These are phyloP conservation scores for Whitmania pigra DNA, from an alignment of 1,140 invertebrate genomes.

Conservation along the genomic window DNA sequence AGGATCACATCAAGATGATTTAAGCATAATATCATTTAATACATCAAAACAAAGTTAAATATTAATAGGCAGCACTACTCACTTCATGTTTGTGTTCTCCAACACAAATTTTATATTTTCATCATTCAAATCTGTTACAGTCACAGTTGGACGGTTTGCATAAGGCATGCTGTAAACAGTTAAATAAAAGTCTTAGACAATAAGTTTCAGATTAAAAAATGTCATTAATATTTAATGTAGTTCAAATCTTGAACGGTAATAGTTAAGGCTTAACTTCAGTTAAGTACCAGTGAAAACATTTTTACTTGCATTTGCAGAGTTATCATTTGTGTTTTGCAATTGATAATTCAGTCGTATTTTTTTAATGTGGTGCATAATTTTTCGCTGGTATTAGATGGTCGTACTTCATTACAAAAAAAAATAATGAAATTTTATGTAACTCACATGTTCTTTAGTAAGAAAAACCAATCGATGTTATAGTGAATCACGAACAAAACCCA, in stretches of 20 bases:
- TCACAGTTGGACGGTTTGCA: slow-evolving; percentile 88
- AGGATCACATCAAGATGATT: not conserved
- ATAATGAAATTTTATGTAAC: too few relatives aligned
- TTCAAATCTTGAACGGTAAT: too few relatives aligned
- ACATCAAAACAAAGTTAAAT: not conserved
- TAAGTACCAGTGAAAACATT: too few relatives aligned
- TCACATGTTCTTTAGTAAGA: too few relatives aligned
- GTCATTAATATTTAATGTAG: too few relatives aligned
- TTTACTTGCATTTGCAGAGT: too few relatives aligned
- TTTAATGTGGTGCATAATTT: not conserved
- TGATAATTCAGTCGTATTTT: too few relatives aligned
- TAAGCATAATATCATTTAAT: not conserved
- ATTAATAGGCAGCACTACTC: not conserved
- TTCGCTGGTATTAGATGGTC: not conserved
- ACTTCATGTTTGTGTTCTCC: slow-evolving; percentile 92
- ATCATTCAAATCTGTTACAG: slow-evolving; percentile 79
- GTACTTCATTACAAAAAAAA: too few relatives aligned
- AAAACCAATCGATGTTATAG: too few relatives aligned
- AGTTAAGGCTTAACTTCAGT: too few relatives aligned
- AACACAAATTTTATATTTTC: slow-evolving; percentile 96
- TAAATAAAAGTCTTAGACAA: slow-evolving; percentile 14
- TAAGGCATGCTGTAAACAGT: slow-evolving; percentile 65
- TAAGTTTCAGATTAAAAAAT: not conserved
- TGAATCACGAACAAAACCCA: too few relatives aligned
- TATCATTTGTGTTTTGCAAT: too few relatives aligned